Percentiles rank a stretch among this genome's conserved stretches.
Evolutionary conservation across 2,888 invertebrate genomes (phyloP).

Genomic region (Scotopteryx bipunctaria): DNA sequence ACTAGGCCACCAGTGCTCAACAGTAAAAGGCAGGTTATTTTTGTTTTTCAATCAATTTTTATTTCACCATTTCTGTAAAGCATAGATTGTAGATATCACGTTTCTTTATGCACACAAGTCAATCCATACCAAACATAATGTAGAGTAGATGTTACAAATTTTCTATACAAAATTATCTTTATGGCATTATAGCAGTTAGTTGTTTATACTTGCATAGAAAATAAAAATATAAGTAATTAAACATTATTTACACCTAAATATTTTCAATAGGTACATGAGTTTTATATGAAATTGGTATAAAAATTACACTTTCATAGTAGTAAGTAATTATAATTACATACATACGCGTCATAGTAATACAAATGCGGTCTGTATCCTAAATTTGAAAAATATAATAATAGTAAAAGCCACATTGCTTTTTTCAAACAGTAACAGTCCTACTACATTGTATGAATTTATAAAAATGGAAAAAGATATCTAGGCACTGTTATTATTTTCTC

Average conservation of each 20-base stretch:
- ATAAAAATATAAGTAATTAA: slow-evolving; percentile 67
- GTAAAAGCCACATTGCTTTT: slow-evolving; percentile 74
- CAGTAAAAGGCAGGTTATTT: slow-evolving; percentile 26
- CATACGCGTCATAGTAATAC: slow-evolving; percentile 76
- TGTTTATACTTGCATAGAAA: slow-evolving; percentile 67
- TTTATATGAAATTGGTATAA: slow-evolving; percentile 83
- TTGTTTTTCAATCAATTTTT: slow-evolving; percentile 77
- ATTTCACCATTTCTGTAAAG: slow-evolving; percentile 82
- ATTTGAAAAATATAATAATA: slow-evolving; percentile 81
- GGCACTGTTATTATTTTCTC: slow-evolving; percentile 70
- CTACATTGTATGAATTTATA: slow-evolving; percentile 61
- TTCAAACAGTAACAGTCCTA: slow-evolving; percentile 64
- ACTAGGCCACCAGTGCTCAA: neutral
- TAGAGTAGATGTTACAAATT: slow-evolving; percentile 65
- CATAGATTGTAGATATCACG: slow-evolving; percentile 83
- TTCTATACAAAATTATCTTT: slow-evolving; percentile 78
- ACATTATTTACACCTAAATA: slow-evolving; percentile 77
- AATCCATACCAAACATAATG: slow-evolving; percentile 73
- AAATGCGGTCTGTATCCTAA: slow-evolving; percentile 76
- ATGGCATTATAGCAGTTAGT: slow-evolving; percentile 77
- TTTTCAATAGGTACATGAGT: slow-evolving; percentile 79
- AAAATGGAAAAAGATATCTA: slow-evolving; percentile 68
- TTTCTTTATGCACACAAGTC: slow-evolving; percentile 81
- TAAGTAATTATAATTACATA: slow-evolving; percentile 58
- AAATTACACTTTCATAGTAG: slow-evolving; percentile 82